Evolutionary conservation across 2,113 vertebrate species (phyloP).

Genomic region (Paedocypris sp.): DNA sequence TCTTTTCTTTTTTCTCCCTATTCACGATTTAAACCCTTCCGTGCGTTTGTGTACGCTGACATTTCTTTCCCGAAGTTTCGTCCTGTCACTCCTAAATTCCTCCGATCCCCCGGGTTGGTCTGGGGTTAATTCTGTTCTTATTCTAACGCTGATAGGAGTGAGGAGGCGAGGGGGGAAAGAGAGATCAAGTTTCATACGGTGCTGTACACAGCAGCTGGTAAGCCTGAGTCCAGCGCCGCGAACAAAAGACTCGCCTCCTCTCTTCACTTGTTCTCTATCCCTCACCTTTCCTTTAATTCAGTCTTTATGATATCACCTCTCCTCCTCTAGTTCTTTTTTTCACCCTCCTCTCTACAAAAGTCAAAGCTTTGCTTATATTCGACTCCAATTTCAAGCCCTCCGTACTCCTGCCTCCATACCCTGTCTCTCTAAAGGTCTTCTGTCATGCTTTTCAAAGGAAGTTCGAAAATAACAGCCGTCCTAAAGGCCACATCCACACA

Average conservation of each 20-base stretch:
- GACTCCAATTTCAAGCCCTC: conserved; percentile 3
- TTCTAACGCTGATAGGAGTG: conserved; percentile 4
- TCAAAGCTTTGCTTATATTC: conserved; percentile 1
- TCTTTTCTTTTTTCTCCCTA: background rate
- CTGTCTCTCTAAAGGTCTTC: conserved; percentile 11
- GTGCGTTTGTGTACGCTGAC: background rate
- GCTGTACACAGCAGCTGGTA: conserved; percentile 25
- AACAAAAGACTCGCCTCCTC: conserved; percentile 15
- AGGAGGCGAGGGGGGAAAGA: background rate
- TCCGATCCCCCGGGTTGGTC: background rate
- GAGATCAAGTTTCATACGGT: conserved; percentile 17
- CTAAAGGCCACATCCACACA: conserved; percentile 16
- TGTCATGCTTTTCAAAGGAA: conserved; percentile 22
- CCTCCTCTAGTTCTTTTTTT: background rate
- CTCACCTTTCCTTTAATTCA: conserved; percentile 4
- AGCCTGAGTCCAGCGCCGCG: background rate
- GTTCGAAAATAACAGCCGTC: background rate
- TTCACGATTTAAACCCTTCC: background rate
- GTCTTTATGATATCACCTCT: conserved; percentile 7
- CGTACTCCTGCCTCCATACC: background rate
- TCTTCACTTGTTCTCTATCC: conserved; percentile 8
- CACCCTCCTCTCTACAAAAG: background rate
- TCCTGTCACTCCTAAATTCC: conserved; percentile 1
- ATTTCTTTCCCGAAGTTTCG: background rate
- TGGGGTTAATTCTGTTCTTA: conserved; percentile 17